These are phyloP conservation scores for Ctenopoma kingsleyae DNA, from an alignment of 2,797 vertebrate species.

Conservation along the genomic window DNA sequence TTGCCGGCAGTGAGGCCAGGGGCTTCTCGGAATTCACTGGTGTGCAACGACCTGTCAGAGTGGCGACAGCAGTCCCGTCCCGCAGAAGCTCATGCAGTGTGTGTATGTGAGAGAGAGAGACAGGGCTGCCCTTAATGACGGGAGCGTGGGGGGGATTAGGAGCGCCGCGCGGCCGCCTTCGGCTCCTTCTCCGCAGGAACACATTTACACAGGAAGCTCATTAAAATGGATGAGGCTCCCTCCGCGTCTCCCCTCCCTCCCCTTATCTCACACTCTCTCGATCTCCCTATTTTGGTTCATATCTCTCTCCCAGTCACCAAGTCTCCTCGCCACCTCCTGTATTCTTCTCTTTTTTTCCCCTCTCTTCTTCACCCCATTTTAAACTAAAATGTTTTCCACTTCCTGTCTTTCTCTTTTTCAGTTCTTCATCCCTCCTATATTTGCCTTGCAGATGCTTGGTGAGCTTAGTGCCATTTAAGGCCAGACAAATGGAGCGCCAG, in stretches of 20 bases:
- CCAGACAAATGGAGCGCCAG: slow-evolving; percentile 92
- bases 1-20: slow-evolving; percentile 79
- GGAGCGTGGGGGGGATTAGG: slow-evolving; percentile 88
- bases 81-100: slow-evolving; percentile 62
- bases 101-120: slow-evolving; percentile 71
- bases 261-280: slow-evolving; percentile 69
- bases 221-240: slow-evolving; percentile 91
- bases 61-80: slow-evolving; percentile 82
- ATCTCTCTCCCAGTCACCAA: slow-evolving; percentile 56
- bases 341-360: slow-evolving; percentile 32
- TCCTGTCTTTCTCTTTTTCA: slow-evolving; percentile 34
- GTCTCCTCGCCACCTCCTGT: slow-evolving; percentile 46
- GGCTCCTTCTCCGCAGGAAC: slow-evolving; percentile 86
- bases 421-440: slow-evolving; percentile 65
- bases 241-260: slow-evolving; percentile 60
- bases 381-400: slow-evolving; percentile 50
- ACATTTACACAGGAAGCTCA: slow-evolving; percentile 90
- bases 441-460: slow-evolving; percentile 91
- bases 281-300: slow-evolving; percentile 72
- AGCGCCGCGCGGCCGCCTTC: slow-evolving; percentile 84
- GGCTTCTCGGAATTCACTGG: slow-evolving; percentile 85
- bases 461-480: slow-evolving; percentile 92
- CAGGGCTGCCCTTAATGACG: slow-evolving; percentile 88
- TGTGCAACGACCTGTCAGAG: slow-evolving; percentile 89
- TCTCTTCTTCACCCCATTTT: slow-evolving; percentile 66